A percentile compares a stretch with the other conserved stretches of the same genome.
Conservation (phyloP, 2,113 vertebrate species). For the Gnathonemus echidnorhynchus region DNA sequence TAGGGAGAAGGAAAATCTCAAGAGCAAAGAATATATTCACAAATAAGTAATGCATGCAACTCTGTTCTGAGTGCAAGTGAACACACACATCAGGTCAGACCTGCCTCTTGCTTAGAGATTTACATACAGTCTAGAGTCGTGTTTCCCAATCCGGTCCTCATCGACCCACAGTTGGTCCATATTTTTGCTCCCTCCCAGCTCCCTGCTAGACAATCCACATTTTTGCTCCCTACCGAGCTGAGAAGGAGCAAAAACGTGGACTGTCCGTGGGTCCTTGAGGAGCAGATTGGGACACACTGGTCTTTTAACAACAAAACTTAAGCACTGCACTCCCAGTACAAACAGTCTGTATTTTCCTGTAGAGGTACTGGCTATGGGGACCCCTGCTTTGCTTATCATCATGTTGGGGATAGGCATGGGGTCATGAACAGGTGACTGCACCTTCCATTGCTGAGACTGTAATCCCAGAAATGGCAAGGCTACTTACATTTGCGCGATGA, state of each 20-base stretch:
- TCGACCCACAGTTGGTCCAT: background rate
- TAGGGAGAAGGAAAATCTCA: conserved; percentile 71
- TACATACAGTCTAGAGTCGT: conserved; percentile 41
- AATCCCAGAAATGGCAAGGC: background rate
- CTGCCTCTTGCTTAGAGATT: conserved; percentile 28
- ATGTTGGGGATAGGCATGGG: background rate
- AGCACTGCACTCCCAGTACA: background rate
- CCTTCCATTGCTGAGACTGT: background rate
- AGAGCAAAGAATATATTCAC: conserved; percentile 56
- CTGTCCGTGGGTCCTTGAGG: background rate
- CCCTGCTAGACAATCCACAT: too few species aligned
- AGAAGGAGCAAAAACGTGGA: background rate
- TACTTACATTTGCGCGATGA: background rate
- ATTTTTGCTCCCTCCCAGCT: background rate
- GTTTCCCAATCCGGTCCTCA: background rate
- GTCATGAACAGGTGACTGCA: background rate
- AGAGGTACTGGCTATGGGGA: background rate
- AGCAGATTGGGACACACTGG: background rate
- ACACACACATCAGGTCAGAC: conserved; percentile 46
- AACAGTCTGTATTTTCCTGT: background rate
- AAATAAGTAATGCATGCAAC: conserved; percentile 66
- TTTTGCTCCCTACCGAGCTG: background rate
- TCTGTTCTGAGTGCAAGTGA: conserved; percentile 54
- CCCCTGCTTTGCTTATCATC: background rate
- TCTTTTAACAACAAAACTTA: background rate